Base-by-base conservation (phyloP, 2,113 vertebrate species). In the Alouatta palliata region DNA sequence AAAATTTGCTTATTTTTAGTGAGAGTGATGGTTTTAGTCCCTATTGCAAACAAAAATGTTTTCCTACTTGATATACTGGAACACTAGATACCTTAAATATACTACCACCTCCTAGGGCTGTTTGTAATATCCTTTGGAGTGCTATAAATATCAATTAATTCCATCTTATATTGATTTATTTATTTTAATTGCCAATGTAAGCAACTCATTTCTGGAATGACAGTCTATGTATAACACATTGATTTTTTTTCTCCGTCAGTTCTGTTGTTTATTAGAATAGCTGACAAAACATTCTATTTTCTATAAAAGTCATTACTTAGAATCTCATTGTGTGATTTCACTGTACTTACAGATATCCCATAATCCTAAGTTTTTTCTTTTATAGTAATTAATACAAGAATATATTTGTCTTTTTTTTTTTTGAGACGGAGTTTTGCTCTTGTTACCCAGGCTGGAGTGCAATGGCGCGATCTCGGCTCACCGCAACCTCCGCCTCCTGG, bases 51-150 rank as follows among this genome's bases (percentile, higher is more conserved):
- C 23, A 88, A 73, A 71, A 32, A 47, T 23, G 7, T 27, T 83
- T 96, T 88, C 87, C 92, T 85, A 80, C 52, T 96, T 87, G 17
- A 27, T 52, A 66, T 77, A 9, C 71, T 93, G 49, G 19, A 80
- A 85, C 16, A 86, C 90, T 11, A 91, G 81, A 75, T 27, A 86
- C 64, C 13, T 20, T 95, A 95, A 88, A 61, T 81, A 88, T 52
- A 49, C 30, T 88, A 35, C 11, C 58, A 81, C 70, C 19, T 43
- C 66, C 40, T 52, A 91, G 20, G 19, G 66, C 7, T 82, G 6
- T 90, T 95, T 80, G 70, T 54, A 25, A 58, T 9, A 91, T 14
- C 43, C 30, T 87, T 37, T 92, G 70, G 30, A 54, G 47, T 49
- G 19, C 30, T 83, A 75, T 54, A 90, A 87, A 35, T 80, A 76